These are phyloP conservation scores for Plagiodera versicolora DNA, from an alignment of 2,888 invertebrate genomes.

Conservation along the genomic window DNA sequence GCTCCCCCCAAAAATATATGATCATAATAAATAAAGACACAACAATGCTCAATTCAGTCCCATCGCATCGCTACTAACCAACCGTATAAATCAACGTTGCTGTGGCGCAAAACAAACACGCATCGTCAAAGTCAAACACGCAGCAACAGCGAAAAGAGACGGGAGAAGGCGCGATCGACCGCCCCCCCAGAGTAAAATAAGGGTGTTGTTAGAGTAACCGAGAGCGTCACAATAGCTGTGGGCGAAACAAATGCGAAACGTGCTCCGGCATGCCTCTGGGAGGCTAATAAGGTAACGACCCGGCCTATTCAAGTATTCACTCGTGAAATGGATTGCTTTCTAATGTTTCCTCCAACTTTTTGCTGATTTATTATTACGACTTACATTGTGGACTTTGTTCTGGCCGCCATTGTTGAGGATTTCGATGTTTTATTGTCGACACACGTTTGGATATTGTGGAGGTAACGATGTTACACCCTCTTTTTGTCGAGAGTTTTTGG, in stretches of 20 bases:
- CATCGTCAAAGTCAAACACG: slow-evolving; percentile 15
- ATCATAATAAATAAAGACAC: not conserved
- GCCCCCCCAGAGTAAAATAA: slow-evolving; percentile 26
- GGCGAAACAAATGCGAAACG: slow-evolving; percentile 51
- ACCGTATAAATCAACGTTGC: not conserved
- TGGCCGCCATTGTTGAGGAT: slow-evolving; percentile 26
- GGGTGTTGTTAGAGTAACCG: slow-evolving; percentile 35
- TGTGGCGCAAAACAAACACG: slow-evolving; percentile 15
- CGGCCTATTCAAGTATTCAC: slow-evolving; percentile 30
- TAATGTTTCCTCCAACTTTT: slow-evolving; percentile 39
- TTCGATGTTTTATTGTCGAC: slow-evolving; percentile 48
- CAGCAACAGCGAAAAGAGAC: slow-evolving; percentile 5
- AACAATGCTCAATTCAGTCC: not conserved
- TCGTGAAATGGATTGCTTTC: slow-evolving; percentile 47
- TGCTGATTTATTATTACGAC: slow-evolving; percentile 50
- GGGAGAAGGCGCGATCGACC: slow-evolving; percentile 7
- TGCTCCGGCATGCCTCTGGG: slow-evolving; percentile 46
- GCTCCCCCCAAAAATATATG: too few relatives aligned
- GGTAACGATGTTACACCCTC: slow-evolving; percentile 22
- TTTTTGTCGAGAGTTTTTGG: slow-evolving; percentile 1
- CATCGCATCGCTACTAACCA: not conserved
- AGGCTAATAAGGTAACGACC: slow-evolving; percentile 47
- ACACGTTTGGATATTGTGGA: slow-evolving; percentile 42
- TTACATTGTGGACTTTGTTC: slow-evolving; percentile 42
- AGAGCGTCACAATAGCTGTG: slow-evolving; percentile 45